Evolutionary conservation across 2,888 invertebrate species (phyloP).

Genomic region (Pachymerium ferrugineum): DNA sequence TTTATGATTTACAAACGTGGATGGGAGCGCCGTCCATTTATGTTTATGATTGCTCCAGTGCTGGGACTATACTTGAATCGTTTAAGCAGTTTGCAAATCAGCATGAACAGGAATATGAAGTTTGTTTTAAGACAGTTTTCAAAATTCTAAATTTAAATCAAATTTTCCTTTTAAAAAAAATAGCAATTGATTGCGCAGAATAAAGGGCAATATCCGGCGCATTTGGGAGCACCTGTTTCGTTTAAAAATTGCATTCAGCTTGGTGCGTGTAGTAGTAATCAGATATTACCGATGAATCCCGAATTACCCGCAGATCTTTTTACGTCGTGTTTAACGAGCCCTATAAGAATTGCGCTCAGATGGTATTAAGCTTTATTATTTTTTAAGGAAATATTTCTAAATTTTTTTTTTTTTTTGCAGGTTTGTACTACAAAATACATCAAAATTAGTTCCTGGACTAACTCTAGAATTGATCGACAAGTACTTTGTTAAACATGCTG

Average conservation of each 20-base stretch:
- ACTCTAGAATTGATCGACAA: slow-evolving; percentile 84
- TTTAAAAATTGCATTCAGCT: slow-evolving; percentile 92
- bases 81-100: slow-evolving; percentile 77
- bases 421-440: slow-evolving; percentile 79
- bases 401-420: slow-evolving; percentile 41
- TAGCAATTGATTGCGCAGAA: slow-evolving; percentile 42
- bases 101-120: slow-evolving; percentile 75
- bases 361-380: slow-evolving; percentile 57
- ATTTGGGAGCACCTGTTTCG: slow-evolving; percentile 41
- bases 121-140: not conserved
- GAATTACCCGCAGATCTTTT: slow-evolving; percentile 96
- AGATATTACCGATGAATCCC: slow-evolving; percentile 93
- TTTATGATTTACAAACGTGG: slow-evolving; percentile 98
- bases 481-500: slow-evolving; percentile 58
- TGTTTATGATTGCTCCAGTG: slow-evolving; percentile 98
- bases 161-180: not conserved
- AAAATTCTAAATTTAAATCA: slow-evolving; percentile 11
- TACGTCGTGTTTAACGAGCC: slow-evolving; percentile 96
- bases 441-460: slow-evolving; percentile 72
- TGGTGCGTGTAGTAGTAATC: slow-evolving; percentile 89
- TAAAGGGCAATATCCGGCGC: slow-evolving; percentile 36
- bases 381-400: not conserved
- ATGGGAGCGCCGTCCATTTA: slow-evolving; percentile 99
- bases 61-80: slow-evolving; percentile 85
- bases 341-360: slow-evolving; percentile 89